Evolutionary conservation across 1,140 invertebrate genomes (phyloP).

Genomic region (Drosophila quadrilineata): DNA sequence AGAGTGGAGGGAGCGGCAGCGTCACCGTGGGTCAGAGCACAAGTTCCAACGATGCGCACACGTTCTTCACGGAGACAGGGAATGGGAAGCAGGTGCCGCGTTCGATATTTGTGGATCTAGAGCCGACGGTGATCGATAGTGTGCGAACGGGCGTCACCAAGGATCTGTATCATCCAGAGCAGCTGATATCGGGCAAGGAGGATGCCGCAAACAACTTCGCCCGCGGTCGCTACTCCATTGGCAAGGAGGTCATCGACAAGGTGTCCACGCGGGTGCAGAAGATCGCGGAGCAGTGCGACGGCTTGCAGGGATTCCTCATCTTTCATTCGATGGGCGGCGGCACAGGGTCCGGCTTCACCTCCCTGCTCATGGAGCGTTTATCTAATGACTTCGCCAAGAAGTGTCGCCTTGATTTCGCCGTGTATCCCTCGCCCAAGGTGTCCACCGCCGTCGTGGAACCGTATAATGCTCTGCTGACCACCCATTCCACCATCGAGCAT

Average conservation of each 20-base stretch:
- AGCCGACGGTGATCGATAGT: constrained; percentile 84
- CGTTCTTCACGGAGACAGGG: constrained; percentile 86
- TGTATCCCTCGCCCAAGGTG: constrained; percentile 89
- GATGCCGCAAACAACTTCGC: constrained; percentile 93
- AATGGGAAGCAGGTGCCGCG: constrained; percentile 84
- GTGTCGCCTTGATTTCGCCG: constrained; percentile 87
- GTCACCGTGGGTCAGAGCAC: constrained; percentile 50
- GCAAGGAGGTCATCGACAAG: constrained; percentile 88
- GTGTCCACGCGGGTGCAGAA: constrained; percentile 88
- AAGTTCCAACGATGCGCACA: constrained; percentile 81
- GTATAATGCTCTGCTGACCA: constrained; percentile 91
- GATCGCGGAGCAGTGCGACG: constrained; percentile 90
- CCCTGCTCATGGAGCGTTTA: constrained; percentile 86
- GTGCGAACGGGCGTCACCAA: constrained; percentile 85
- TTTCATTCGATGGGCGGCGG: constrained; percentile 92
- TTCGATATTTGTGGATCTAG: constrained; percentile 82
- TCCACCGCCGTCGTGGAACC: constrained; percentile 93
- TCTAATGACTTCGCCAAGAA: constrained; percentile 86
- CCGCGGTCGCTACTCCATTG: constrained; percentile 89
- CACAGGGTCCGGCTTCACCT: constrained; percentile 88
- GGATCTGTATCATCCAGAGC: constrained; percentile 87
- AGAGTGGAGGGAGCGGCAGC: constrained; percentile 60
- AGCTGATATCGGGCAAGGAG: constrained; percentile 89
- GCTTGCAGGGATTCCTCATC: constrained; percentile 90
- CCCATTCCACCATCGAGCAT: constrained; percentile 89